These are phyloP conservation scores for Caenorhabditis remanei DNA, from an alignment of 1,140 invertebrate species.

Conservation along the genomic window DNA sequence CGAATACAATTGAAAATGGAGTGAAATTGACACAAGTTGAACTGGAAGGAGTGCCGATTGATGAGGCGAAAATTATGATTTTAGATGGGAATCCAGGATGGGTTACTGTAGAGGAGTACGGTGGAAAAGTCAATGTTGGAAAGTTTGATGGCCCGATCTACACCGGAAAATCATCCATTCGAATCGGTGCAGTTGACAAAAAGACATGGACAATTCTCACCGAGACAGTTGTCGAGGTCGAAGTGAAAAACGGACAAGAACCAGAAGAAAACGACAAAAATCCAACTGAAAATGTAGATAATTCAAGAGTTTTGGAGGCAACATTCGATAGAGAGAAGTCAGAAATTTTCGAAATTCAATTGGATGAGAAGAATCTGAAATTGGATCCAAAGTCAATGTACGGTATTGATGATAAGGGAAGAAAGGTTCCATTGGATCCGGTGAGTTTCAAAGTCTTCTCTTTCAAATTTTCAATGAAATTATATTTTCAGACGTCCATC, in stretches of 20 bases:
- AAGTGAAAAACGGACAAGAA: conserved; percentile 20
- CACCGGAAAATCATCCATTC: conserved; percentile 1
- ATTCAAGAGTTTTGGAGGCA: not conserved
- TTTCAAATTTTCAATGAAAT: not conserved
- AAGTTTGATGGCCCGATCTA: conserved; percentile 23
- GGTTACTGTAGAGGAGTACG: conserved; percentile 62
- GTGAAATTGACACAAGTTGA: conserved; percentile 38
- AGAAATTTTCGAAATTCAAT: conserved; percentile 22
- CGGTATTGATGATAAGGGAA: conserved; percentile 28
- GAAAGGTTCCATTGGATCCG: conserved; percentile 6
- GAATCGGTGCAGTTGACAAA: conserved; percentile 50
- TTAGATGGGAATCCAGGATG: conserved; percentile 62
- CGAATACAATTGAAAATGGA: not conserved
- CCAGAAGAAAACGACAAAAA: not conserved
- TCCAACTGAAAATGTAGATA: not conserved
- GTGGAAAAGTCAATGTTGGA: conserved; percentile 56
- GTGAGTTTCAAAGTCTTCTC: not conserved
- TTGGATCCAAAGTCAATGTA: conserved; percentile 19
- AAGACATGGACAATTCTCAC: conserved; percentile 32
- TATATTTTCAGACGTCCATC: conserved; percentile 4
- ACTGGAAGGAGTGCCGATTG: conserved; percentile 61
- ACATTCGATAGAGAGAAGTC: not conserved
- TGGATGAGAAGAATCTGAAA: conserved; percentile 8
- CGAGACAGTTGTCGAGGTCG: conserved; percentile 19
- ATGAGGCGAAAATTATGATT: conserved; percentile 58